Evolutionary conservation across 1,140 invertebrate species (phyloP).

Genomic region (Bombus difficillimus): DNA sequence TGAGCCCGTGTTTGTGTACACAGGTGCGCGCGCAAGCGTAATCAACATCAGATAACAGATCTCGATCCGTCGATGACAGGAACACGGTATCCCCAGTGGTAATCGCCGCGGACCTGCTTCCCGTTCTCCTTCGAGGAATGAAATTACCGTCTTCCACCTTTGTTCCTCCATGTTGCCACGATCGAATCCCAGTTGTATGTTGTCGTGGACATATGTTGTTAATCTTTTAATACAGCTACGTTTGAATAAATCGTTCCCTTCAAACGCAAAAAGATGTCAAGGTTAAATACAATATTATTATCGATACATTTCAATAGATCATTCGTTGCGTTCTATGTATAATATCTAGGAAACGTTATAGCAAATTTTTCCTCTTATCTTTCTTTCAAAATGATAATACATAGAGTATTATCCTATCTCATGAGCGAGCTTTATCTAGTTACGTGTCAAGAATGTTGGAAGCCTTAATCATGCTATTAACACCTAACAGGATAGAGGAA

Average conservation of each 20-base stretch:
- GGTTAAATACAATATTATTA: no score
- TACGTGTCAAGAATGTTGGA: background rate
- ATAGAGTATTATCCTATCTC: no score
- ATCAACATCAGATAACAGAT: constrained; percentile 71
- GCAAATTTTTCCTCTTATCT: no score
- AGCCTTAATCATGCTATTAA: background rate
- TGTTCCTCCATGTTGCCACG: constrained; percentile 6
- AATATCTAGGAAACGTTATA: no score
- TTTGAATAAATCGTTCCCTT: no score
- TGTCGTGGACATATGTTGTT: background rate
- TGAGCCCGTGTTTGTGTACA: constrained; percentile 13
- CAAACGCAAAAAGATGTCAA: no score
- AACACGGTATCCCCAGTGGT: constrained; percentile 64
- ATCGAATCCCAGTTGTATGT: background rate
- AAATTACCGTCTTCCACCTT: constrained; percentile 61
- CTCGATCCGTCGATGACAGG: constrained; percentile 72
- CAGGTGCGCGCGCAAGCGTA: constrained; percentile 55
- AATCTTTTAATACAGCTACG: no score
- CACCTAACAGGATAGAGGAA: background rate
- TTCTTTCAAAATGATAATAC: no score
- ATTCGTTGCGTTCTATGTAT: no score
- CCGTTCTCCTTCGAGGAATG: constrained; percentile 60
- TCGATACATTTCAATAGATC: no score
- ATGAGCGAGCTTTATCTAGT: background rate
- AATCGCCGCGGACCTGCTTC: constrained; percentile 64